Percentiles rank a stretch among this genome's conserved stretches.
Conservation (phyloP, 2,797 vertebrate genomes). For the Hemitrygon akajei region DNA sequence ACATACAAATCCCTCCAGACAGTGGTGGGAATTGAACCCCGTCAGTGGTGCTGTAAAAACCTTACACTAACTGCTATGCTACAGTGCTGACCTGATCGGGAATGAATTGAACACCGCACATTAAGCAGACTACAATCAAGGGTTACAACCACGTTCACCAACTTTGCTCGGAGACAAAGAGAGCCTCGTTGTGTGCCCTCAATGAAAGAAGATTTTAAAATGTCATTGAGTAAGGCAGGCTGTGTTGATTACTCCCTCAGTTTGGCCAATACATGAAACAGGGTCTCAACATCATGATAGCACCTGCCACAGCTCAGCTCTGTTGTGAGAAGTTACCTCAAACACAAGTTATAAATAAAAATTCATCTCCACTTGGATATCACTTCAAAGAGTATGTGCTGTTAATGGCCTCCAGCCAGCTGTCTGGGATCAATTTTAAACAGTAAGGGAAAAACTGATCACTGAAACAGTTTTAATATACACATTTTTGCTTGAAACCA, state of each 20-base stretch:
- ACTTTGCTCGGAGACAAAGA: background rate
- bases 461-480: slow-evolving; percentile 49
- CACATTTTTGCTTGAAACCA: background rate
- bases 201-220: background rate
- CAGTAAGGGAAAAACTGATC: slow-evolving; percentile 51
- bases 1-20: too few relatives aligned
- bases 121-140: background rate
- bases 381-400: slow-evolving; percentile 55
- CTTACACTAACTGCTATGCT: too few relatives aligned
- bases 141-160: background rate
- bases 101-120: background rate
- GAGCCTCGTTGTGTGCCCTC: background rate
- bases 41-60: too few relatives aligned
- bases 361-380: slow-evolving; percentile 47
- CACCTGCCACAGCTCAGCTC: slow-evolving; percentile 20
- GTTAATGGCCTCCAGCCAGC: slow-evolving; percentile 48
- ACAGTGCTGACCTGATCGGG: too few relatives aligned
- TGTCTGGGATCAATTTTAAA: slow-evolving; percentile 62
- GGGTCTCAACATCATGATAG: background rate
- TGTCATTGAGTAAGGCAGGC: background rate
- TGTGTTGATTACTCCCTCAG: background rate
- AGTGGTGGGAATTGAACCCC: too few relatives aligned
- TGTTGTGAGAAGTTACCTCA: slow-evolving; percentile 44
- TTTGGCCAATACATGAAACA: background rate
- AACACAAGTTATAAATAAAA: slow-evolving; percentile 54